A percentile compares a stretch with the other conserved stretches of the same genome.
phyloP scores from a whole-genome alignment of 2,113 vertebrate species.

The Barbus barbus region DNA sequence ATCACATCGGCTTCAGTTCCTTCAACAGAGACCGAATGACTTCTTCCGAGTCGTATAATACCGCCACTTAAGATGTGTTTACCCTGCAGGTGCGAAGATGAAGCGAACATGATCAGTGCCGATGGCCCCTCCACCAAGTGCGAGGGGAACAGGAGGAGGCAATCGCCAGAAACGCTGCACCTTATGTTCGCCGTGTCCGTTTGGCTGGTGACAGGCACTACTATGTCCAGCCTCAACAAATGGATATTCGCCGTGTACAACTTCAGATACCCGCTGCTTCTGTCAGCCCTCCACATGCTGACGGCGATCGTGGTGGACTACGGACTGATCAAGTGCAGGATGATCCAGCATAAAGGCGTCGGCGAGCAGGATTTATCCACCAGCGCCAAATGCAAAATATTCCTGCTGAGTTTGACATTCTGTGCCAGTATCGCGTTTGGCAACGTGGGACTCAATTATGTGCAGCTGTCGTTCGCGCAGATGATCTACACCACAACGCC shows the following conservation, averaged over 20 bases:
- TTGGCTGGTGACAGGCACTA: slow-evolving; percentile 89
- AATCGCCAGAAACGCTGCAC: slow-evolving; percentile 74
- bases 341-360: slow-evolving; percentile 51
- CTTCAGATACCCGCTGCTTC: slow-evolving; percentile 89
- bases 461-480: slow-evolving; percentile 92
- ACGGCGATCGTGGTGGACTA: slow-evolving; percentile 85
- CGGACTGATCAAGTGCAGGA: slow-evolving; percentile 78
- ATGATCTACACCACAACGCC: slow-evolving; percentile 94
- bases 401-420: slow-evolving; percentile 91
- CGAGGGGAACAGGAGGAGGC: slow-evolving; percentile 54
- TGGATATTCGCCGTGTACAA: slow-evolving; percentile 93
- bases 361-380: slow-evolving; percentile 66
- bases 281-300: slow-evolving; percentile 94
- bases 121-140: slow-evolving; percentile 72
- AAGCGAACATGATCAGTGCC: slow-evolving; percentile 72
- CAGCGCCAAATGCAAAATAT: slow-evolving; percentile 78
- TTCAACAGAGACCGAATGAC: background rate
- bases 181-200: slow-evolving; percentile 81
- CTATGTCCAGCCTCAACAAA: slow-evolving; percentile 96
- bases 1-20: background rate
- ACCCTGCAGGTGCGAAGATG: slow-evolving; percentile 72
- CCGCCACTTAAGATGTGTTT: slow-evolving; percentile 62
- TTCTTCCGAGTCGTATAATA: background rate
- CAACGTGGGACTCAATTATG: slow-evolving; percentile 90
- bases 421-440: slow-evolving; percentile 93